phyloP scores from a whole-genome alignment of 2,797 vertebrate species.

The Calcarius lapponicus region DNA sequence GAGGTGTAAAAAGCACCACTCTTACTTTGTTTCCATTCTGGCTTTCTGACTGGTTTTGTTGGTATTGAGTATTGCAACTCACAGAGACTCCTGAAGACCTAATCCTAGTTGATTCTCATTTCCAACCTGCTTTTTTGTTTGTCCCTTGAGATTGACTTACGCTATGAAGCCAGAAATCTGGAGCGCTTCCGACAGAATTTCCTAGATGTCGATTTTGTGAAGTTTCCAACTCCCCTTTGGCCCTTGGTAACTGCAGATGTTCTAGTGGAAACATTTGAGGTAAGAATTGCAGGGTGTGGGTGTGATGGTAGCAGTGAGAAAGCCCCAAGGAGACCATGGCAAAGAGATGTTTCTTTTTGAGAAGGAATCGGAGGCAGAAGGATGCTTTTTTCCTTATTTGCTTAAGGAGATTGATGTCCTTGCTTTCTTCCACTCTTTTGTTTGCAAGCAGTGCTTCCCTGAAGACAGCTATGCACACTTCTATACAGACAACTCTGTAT shows the following conservation, averaged over 20 bases:
- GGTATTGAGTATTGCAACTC: not conserved
- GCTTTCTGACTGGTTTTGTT: not conserved
- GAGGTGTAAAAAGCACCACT: not conserved
- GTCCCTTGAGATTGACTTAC: constrained; percentile 88
- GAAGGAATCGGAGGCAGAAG: not conserved
- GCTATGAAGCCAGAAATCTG: constrained; percentile 90
- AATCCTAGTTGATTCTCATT: not conserved
- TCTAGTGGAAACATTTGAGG: constrained; percentile 94
- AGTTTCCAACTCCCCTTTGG: constrained; percentile 88
- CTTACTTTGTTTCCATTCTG: not conserved
- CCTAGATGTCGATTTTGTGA: constrained; percentile 83
- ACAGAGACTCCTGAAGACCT: not conserved
- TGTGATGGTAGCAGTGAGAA: not conserved
- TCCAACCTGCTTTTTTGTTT: not conserved
- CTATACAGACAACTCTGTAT: not conserved
- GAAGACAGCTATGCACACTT: not conserved
- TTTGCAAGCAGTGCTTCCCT: not conserved
- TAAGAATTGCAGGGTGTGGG: constrained; percentile 59
- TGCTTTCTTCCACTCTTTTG: not conserved
- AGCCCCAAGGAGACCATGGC: not conserved
- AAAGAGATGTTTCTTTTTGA: not conserved
- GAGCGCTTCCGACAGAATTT: constrained; percentile 91
- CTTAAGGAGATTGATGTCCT: not conserved
- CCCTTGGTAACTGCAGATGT: constrained; percentile 89
- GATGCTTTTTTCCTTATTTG: not conserved